Conservation (phyloP, 1,140 invertebrate genomes). For the Philaenus spumarius region DNA sequence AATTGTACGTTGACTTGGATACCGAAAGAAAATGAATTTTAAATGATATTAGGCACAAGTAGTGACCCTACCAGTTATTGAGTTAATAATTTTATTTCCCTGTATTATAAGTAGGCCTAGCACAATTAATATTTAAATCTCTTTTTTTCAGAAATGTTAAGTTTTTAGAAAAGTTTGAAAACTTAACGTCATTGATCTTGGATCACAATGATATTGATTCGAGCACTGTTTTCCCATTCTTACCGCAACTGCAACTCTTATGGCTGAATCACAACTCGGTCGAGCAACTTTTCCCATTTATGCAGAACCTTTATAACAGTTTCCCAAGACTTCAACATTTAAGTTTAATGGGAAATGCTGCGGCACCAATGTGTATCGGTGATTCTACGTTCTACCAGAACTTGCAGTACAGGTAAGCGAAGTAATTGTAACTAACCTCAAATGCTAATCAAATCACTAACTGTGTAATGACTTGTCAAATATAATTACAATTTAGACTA, state of each 20-base stretch:
- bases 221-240: slow-evolving; percentile 54
- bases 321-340: slow-evolving; percentile 60
- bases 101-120: too few species aligned
- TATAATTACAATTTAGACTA: too few species aligned
- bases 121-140: slow-evolving; percentile 9
- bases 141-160: slow-evolving; percentile 54
- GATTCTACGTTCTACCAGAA: slow-evolving; percentile 67
- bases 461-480: too few species aligned
- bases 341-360: slow-evolving; percentile 71
- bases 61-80: too few species aligned
- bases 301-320: slow-evolving; percentile 53
- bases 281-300: slow-evolving; percentile 58
- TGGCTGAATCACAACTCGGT: slow-evolving; percentile 75
- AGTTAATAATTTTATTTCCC: too few species aligned
- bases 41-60: too few species aligned
- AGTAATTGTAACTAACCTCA: too few species aligned
- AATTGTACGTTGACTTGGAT: too few species aligned
- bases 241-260: slow-evolving; percentile 59
- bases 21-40: too few species aligned
- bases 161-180: slow-evolving; percentile 57
- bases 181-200: slow-evolving; percentile 61
- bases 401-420: slow-evolving; percentile 66
- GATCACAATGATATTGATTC: slow-evolving; percentile 65
- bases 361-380: slow-evolving; percentile 65
- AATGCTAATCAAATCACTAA: too few species aligned